Evolutionary conservation across 2,797 vertebrate genomes (phyloP).

Genomic region (Neoniphon sammara): DNA sequence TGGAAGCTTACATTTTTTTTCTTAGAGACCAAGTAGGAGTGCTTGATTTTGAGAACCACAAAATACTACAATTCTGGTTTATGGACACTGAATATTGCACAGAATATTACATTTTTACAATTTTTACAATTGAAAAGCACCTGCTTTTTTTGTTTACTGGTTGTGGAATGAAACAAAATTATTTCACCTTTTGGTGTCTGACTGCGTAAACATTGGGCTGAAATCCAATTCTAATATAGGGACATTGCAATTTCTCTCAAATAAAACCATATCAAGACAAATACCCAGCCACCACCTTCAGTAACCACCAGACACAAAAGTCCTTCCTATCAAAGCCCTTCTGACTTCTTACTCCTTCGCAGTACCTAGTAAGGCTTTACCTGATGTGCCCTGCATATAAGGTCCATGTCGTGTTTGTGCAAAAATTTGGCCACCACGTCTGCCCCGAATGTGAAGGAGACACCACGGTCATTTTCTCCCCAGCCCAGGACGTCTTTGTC

Average conservation of each 20-base stretch:
- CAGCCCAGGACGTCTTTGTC: constrained; percentile 88
- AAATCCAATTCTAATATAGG: background rate
- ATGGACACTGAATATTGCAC: no score
- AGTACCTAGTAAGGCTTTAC: constrained; percentile 46
- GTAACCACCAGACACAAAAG: background rate
- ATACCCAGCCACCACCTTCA: background rate
- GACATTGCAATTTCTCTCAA: background rate
- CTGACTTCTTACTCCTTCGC: background rate
- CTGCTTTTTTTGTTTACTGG: no score
- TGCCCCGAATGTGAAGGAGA: constrained; percentile 87
- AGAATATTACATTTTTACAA: no score
- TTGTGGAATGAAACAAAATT: no score
- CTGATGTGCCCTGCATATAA: constrained; percentile 90
- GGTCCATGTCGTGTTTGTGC: constrained; percentile 90
- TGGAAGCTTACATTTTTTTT: no score
- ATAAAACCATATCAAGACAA: background rate
- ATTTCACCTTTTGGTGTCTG: no score
- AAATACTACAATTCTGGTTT: no score
- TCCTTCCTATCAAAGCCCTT: background rate
- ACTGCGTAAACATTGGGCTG: no score
- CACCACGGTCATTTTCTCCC: constrained; percentile 87
- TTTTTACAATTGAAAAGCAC: no score
- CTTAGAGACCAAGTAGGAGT: no score
- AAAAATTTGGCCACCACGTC: constrained; percentile 89
- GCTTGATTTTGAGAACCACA: no score